Conservation (phyloP, 1,140 invertebrate genomes). For the Pachypsylla venusta region DNA sequence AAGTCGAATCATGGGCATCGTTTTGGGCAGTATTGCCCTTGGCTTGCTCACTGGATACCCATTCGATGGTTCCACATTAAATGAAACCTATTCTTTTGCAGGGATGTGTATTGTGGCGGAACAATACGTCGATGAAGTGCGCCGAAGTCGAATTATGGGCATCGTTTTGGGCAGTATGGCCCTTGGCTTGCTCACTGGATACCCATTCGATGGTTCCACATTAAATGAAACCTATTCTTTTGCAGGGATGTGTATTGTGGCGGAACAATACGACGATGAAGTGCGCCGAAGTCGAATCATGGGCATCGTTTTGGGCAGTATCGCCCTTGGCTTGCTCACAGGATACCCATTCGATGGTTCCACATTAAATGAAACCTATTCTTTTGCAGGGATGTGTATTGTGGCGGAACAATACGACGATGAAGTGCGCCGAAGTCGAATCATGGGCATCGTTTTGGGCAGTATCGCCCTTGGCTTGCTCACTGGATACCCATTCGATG, state of each 20-base stretch:
- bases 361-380: background rate
- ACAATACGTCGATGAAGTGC: conserved; percentile 36
- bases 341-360: conserved; percentile 65
- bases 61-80: conserved; percentile 51
- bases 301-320: conserved; percentile 62
- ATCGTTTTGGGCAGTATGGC: conserved; percentile 63
- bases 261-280: conserved; percentile 38
- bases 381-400: conserved; percentile 34
- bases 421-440: conserved; percentile 39
- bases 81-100: conserved; percentile 18
- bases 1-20: conserved; percentile 54
- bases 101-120: conserved; percentile 38
- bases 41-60: conserved; percentile 67
- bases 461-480: conserved; percentile 62
- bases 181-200: conserved; percentile 58
- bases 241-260: conserved; percentile 37
- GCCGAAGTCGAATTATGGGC: conserved; percentile 54
- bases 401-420: conserved; percentile 39
- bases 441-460: conserved; percentile 65
- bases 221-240: background rate
- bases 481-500: conserved; percentile 60
- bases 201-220: conserved; percentile 54
- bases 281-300: conserved; percentile 46
- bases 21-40: conserved; percentile 61
- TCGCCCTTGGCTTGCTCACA: conserved; percentile 57